Evolutionary conservation across 2,888 invertebrate genomes (phyloP).

Genomic region (Lapara coniferarum): DNA sequence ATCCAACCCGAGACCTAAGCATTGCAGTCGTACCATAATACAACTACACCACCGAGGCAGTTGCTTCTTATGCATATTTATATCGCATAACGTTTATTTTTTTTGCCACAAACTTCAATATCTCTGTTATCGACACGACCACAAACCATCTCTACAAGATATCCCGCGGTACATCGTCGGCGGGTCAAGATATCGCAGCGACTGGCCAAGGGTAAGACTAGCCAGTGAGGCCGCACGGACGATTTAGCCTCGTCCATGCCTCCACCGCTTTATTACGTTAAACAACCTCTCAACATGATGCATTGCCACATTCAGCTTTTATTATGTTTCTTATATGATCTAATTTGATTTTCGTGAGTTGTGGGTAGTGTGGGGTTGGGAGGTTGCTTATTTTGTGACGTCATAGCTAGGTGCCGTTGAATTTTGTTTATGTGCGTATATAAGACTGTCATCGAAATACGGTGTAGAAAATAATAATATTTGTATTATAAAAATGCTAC

Average conservation of each 20-base stretch:
- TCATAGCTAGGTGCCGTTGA: neutral
- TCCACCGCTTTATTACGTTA: constrained; percentile 69
- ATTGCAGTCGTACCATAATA: too few relatives aligned
- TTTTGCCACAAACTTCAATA: too few relatives aligned
- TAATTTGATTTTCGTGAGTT: constrained; percentile 24
- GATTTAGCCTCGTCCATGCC: constrained; percentile 78
- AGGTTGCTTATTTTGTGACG: neutral
- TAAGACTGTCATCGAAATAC: too few relatives aligned
- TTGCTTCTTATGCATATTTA: too few relatives aligned
- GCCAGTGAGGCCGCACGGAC: constrained; percentile 76
- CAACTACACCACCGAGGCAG: too few relatives aligned
- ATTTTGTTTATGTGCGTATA: neutral
- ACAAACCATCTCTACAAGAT: neutral
- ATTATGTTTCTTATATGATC: constrained; percentile 25
- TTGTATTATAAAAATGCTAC: too few relatives aligned
- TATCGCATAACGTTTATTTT: too few relatives aligned
- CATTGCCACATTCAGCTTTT: constrained; percentile 33
- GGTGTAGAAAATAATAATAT: too few relatives aligned
- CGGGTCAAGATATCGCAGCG: constrained; percentile 44
- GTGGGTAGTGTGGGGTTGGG: neutral
- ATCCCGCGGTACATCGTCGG: constrained; percentile 33
- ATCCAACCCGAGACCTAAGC: too few relatives aligned
- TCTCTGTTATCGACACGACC: neutral
- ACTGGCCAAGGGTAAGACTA: constrained; percentile 56
- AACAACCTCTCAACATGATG: constrained; percentile 37